These are phyloP conservation scores for Rostratula benghalensis DNA, from an alignment of 2,113 vertebrate species.

Conservation along the genomic window DNA sequence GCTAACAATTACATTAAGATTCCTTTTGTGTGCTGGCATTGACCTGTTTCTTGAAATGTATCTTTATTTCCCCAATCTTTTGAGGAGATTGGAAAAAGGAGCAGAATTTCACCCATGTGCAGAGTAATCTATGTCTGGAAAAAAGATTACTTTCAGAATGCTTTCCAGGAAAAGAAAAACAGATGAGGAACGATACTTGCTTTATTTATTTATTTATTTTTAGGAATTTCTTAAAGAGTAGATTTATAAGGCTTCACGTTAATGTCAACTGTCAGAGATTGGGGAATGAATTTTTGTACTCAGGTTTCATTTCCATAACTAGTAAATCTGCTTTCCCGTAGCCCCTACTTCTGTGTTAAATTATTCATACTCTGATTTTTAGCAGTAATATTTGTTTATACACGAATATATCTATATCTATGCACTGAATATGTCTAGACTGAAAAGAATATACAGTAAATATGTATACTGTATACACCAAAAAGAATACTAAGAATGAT, in stretches of 20 bases:
- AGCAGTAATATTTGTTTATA: not conserved
- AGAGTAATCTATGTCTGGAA: conserved; percentile 64
- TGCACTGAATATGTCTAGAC: not conserved
- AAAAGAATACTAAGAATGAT: not conserved
- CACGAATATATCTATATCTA: not conserved
- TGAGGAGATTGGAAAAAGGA: conserved; percentile 29
- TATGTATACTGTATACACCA: not conserved
- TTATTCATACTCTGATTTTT: not conserved
- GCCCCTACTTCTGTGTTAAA: not conserved
- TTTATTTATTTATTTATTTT: conserved; percentile 43
- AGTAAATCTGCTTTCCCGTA: conserved; percentile 28
- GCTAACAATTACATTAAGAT: not conserved
- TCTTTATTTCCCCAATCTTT: conserved; percentile 46
- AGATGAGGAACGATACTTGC: conserved; percentile 12
- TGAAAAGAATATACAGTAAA: not conserved
- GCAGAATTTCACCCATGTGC: conserved; percentile 46
- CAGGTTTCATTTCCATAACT: not conserved
- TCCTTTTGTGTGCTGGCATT: conserved; percentile 17
- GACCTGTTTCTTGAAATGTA: not conserved
- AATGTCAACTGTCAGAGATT: conserved; percentile 38
- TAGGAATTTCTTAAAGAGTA: conserved; percentile 33
- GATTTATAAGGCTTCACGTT: conserved; percentile 28
- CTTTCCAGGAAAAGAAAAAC: conserved; percentile 66
- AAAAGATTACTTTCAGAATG: conserved; percentile 55
- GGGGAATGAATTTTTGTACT: conserved; percentile 33